phyloP scores from a whole-genome alignment of 92 coral and sea anemone species.

The Muricea muricata region DNA sequence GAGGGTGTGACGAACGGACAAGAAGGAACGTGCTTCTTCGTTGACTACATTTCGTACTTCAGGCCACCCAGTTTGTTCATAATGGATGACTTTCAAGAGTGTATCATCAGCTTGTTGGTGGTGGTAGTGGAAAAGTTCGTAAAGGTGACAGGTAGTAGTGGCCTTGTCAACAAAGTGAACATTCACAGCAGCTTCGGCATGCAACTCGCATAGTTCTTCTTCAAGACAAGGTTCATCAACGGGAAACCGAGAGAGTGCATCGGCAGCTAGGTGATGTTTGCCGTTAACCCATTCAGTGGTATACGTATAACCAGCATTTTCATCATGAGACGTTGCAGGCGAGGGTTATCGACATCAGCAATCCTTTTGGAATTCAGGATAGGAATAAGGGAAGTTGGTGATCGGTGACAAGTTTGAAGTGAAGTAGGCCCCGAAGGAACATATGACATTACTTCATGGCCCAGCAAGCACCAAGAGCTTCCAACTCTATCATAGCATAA shows the following conservation, averaged over 20 bases:
- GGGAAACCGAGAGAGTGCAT: background rate
- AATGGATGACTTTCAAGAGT: constrained; percentile 7
- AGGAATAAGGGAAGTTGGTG: constrained; percentile 42
- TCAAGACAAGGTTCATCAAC: constrained; percentile 6
- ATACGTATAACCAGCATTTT: constrained; percentile 5
- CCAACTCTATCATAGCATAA: background rate
- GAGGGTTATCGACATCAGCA: constrained; percentile 26
- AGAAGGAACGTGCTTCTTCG: background rate
- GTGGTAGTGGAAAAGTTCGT: constrained; percentile 25
- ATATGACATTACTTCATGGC: constrained; percentile 21
- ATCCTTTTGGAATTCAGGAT: constrained; percentile 12
- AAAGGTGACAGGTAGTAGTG: constrained; percentile 8
- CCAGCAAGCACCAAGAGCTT: background rate
- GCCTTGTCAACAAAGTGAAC: constrained; percentile 7
- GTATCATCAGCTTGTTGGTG: constrained; percentile 28
- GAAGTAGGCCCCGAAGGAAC: constrained; percentile 13
- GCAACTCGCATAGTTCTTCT: constrained; percentile 12
- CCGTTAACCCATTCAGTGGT: constrained; percentile 33
- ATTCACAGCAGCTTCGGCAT: constrained; percentile 7
- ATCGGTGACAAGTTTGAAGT: constrained; percentile 26
- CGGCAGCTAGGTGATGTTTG: background rate
- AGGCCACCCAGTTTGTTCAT: too few species aligned
- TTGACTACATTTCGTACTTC: too few species aligned
- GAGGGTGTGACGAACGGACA: constrained; percentile 38
- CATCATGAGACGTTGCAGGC: constrained; percentile 8